Conservation (phyloP, 2,113 vertebrate species). For the Myrmecobius fasciatus region DNA sequence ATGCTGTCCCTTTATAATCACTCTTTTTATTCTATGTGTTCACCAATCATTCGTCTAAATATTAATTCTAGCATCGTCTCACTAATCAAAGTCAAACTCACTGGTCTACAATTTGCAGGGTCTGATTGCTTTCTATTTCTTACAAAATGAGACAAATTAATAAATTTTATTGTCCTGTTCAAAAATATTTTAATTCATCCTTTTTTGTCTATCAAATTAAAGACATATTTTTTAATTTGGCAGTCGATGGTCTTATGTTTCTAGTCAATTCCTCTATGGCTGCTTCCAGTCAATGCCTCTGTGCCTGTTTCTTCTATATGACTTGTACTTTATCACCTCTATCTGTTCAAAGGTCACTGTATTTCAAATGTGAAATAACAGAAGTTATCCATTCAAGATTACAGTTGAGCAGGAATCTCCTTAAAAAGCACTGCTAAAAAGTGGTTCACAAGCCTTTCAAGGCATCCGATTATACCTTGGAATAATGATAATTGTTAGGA, state of each 20-base stretch:
- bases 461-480: neutral
- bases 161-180: too few species aligned
- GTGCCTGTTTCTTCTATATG: neutral
- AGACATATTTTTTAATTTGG: too few species aligned
- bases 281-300: too few species aligned
- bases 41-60: neutral
- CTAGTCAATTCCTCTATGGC: too few species aligned
- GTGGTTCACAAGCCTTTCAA: neutral
- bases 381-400: neutral
- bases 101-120: neutral
- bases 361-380: neutral
- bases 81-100: neutral
- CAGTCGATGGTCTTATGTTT: too few species aligned
- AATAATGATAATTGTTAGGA: neutral
- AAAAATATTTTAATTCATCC: too few species aligned
- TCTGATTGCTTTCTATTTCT: neutral
- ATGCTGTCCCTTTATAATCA: neutral
- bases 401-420: neutral
- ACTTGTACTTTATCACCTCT: neutral
- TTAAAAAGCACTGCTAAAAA: neutral
- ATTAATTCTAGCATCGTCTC: neutral
- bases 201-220: too few species aligned
- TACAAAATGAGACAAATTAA: too few species aligned
- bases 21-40: neutral
- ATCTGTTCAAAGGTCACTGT: neutral